phyloP scores from a whole-genome alignment of 2,113 vertebrate genomes.

The Rhineura floridana region DNA sequence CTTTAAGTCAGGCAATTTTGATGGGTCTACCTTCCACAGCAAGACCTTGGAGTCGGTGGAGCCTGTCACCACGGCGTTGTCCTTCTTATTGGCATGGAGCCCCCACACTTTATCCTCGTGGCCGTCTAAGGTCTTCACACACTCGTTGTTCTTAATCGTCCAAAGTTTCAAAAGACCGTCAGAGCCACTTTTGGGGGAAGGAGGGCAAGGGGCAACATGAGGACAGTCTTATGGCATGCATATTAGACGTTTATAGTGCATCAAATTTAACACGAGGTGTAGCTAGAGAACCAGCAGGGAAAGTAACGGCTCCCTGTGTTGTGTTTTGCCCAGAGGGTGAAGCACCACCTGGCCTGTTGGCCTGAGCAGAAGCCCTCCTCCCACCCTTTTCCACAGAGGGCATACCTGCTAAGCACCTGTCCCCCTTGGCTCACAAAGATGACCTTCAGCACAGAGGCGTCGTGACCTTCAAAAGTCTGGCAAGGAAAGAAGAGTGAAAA shows the following conservation, averaged over 20 bases:
- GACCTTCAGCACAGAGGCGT: conserved; percentile 94
- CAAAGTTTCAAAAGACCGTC: conserved; percentile 96
- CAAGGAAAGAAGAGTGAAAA: neutral
- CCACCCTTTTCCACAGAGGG: neutral
- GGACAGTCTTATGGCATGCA: too few species aligned
- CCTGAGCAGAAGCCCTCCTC: neutral
- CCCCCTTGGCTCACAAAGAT: conserved; percentile 91
- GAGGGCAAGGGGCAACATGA: neutral
- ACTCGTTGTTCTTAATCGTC: conserved; percentile 97
- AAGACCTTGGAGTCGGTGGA: conserved; percentile 89
- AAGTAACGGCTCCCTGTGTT: neutral
- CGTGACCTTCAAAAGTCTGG: conserved; percentile 97
- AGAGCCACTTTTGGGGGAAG: conserved; percentile 79
- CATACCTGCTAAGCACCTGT: conserved; percentile 91
- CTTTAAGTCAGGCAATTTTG: too few species aligned
- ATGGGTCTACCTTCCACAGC: conserved; percentile 84
- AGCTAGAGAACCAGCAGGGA: too few species aligned
- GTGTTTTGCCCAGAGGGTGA: neutral
- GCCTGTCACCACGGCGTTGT: conserved; percentile 84
- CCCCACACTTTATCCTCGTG: conserved; percentile 97
- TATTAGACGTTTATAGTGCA: too few species aligned
- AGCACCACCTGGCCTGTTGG: accelerated
- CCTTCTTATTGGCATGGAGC: conserved; percentile 84
- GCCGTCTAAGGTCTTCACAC: conserved; percentile 89
- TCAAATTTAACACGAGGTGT: too few species aligned